These are phyloP conservation scores for Acanthurus tractus DNA, from an alignment of 2,797 vertebrate species.

Conservation along the genomic window DNA sequence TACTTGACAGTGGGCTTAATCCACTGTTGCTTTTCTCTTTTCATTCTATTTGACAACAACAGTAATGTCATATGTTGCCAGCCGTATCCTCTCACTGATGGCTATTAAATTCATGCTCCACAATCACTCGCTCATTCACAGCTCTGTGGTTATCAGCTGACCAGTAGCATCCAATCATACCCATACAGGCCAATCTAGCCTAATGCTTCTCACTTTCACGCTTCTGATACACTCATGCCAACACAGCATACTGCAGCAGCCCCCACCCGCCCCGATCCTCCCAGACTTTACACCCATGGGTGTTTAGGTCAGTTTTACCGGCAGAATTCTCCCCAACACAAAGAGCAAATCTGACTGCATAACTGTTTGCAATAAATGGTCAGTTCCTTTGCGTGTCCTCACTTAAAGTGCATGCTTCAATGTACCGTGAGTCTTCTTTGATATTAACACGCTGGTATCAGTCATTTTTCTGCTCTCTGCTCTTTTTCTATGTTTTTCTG, in stretches of 20 bases:
- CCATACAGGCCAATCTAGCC: not conserved
- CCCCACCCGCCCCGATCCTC: not conserved
- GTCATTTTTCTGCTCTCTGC: too few relatives aligned
- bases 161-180: not conserved
- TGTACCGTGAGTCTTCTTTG: too few relatives aligned
- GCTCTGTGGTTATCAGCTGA: not conserved
- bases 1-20: not conserved
- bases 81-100: not conserved
- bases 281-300: not conserved
- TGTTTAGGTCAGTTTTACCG: not conserved
- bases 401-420: not conserved
- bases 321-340: not conserved
- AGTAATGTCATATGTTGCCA: not conserved
- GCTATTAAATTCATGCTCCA: not conserved
- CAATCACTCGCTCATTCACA: not conserved
- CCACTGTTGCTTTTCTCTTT: not conserved
- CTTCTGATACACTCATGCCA: not conserved
- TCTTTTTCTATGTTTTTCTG: not conserved
- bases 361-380: not conserved
- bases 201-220: not conserved
- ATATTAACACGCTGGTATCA: too few relatives aligned
- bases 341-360: not conserved
- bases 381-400: not conserved
- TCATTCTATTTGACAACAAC: not conserved
- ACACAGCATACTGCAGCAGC: not conserved